Conservation (phyloP, 1,140 invertebrate species). For the Papilio polytes region DNA sequence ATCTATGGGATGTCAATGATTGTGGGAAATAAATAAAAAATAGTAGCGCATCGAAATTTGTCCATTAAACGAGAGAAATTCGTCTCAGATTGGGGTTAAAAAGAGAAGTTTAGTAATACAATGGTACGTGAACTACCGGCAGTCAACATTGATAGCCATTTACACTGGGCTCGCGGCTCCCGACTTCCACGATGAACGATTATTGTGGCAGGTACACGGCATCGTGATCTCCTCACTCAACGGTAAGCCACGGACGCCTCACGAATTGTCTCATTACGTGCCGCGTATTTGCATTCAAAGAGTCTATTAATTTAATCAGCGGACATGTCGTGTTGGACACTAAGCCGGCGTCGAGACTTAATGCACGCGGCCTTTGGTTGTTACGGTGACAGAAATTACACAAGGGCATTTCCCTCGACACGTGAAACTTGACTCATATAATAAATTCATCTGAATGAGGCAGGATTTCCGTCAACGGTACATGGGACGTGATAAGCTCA, state of each 20-base stretch:
- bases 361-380: constrained; percentile 11
- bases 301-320: constrained; percentile 55
- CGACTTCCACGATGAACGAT: constrained; percentile 61
- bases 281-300: constrained; percentile 62
- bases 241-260: constrained; percentile 44
- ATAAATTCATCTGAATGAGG: constrained; percentile 18
- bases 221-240: constrained; percentile 56
- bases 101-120: constrained; percentile 49
- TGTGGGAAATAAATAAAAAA: constrained; percentile 38
- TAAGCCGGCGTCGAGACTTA: constrained; percentile 10
- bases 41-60: constrained; percentile 29
- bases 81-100: constrained; percentile 30
- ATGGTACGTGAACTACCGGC: constrained; percentile 49
- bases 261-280: constrained; percentile 47
- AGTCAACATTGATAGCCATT: constrained; percentile 51
- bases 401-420: constrained; percentile 29
- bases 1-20: constrained; percentile 40
- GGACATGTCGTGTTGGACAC: constrained; percentile 27
- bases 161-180: constrained; percentile 63
- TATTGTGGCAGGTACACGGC: constrained; percentile 63
- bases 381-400: constrained; percentile 28
- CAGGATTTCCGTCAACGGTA: constrained; percentile 17
- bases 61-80: constrained; percentile 35
- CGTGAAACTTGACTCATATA: constrained; percentile 19
- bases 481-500: constrained; percentile 32